These are phyloP conservation scores for Orius insidiosus DNA, from an alignment of 1,140 invertebrate genomes.

Conservation along the genomic window DNA sequence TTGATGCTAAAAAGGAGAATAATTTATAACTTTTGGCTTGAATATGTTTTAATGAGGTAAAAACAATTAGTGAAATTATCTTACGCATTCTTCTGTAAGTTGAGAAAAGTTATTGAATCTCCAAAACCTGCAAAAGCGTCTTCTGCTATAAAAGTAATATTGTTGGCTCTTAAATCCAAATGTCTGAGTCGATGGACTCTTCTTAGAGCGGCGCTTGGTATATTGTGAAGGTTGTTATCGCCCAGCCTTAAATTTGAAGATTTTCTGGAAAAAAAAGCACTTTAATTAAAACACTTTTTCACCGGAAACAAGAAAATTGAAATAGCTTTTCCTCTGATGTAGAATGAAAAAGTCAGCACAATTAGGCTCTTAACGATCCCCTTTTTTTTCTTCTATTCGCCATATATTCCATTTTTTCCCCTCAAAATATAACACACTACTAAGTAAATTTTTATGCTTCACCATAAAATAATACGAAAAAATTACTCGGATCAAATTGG, in stretches of 20 bases:
- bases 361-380: too few relatives aligned
- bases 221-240: conserved; percentile 64
- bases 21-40: not conserved
- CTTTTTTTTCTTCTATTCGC: too few relatives aligned
- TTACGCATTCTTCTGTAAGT: conserved; percentile 82
- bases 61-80: conserved; percentile 16
- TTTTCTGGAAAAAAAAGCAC: conserved; percentile 62
- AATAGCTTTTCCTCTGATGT: too few relatives aligned
- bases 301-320: too few relatives aligned
- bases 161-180: conserved; percentile 70
- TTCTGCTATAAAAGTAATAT: conserved; percentile 61
- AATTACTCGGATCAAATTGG: too few relatives aligned
- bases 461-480: too few relatives aligned
- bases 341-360: too few relatives aligned
- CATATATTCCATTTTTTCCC: too few relatives aligned
- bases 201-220: conserved; percentile 63
- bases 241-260: conserved; percentile 67
- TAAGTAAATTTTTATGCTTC: too few relatives aligned
- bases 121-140: conserved; percentile 79
- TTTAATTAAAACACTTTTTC: not conserved
- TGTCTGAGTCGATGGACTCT: conserved; percentile 68
- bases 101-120: conserved; percentile 79
- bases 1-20: conserved; percentile 44
- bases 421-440: too few relatives aligned
- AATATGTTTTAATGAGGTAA: not conserved